These are phyloP conservation scores for Alectoris magna DNA, from an alignment of 2,797 vertebrate species.

Conservation along the genomic window DNA sequence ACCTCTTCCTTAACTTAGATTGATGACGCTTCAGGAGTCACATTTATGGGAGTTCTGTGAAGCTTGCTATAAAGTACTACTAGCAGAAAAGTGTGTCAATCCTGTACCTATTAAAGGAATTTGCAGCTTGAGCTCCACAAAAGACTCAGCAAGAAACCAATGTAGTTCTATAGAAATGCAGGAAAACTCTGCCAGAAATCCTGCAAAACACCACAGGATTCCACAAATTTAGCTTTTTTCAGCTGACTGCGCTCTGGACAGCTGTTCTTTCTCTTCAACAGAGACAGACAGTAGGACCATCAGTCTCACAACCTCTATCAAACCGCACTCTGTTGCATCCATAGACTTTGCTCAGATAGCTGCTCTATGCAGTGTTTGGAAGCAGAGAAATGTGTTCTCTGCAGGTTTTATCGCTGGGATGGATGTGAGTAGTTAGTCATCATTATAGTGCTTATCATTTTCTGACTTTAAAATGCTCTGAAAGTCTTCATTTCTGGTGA, in stretches of 20 bases:
- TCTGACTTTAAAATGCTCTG: background rate
- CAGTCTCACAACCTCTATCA: background rate
- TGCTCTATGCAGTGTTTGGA: background rate
- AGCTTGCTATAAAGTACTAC: background rate
- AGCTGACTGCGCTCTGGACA: slow-evolving; percentile 27
- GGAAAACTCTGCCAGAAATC: slow-evolving; percentile 1
- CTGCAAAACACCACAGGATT: slow-evolving; percentile 8
- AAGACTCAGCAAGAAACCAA: background rate
- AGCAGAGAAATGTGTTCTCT: background rate
- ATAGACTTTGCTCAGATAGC: background rate
- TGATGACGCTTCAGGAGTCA: background rate
- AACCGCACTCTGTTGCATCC: background rate
- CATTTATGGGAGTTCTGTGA: background rate
- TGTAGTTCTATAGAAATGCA: background rate
- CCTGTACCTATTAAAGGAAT: slow-evolving; percentile 20
- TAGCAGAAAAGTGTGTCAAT: background rate
- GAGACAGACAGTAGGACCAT: background rate
- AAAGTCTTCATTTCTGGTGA: background rate
- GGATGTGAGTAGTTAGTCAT: background rate
- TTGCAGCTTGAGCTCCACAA: background rate
- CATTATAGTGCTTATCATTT: background rate
- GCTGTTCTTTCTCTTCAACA: background rate
- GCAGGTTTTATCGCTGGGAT: background rate
- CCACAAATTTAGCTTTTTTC: slow-evolving; percentile 32
- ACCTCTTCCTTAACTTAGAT: background rate